These are phyloP conservation scores for Plemyria rubiginata DNA, from an alignment of 2,888 invertebrate species.

Conservation along the genomic window DNA sequence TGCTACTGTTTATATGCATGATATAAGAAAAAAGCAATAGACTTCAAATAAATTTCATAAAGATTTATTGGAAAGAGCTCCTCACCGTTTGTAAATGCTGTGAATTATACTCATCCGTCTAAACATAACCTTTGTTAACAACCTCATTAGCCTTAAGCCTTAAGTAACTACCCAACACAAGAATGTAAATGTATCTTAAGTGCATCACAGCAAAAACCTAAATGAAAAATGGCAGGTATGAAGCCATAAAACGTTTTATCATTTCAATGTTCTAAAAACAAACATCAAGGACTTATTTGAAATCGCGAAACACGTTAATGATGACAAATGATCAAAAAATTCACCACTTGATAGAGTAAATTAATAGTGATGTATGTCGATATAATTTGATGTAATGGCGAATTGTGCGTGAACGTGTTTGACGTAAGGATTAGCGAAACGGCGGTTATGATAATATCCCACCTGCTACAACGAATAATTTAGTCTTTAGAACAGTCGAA, in stretches of 20 bases:
- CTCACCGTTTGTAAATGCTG: not conserved
- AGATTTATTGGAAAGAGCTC: too few species aligned
- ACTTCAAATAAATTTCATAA: too few species aligned
- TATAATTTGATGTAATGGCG: conserved; percentile 55
- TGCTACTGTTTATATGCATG: too few species aligned
- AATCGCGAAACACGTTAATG: conserved; percentile 55
- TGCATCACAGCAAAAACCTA: conserved; percentile 37
- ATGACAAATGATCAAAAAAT: conserved; percentile 76
- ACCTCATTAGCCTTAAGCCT: conserved; percentile 48
- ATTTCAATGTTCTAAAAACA: conserved; percentile 49
- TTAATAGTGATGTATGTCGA: conserved; percentile 68
- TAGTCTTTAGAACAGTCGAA: conserved; percentile 47
- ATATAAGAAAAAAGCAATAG: too few species aligned
- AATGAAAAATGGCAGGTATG: conserved; percentile 44
- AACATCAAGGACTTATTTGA: conserved; percentile 52
- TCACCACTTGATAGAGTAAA: conserved; percentile 65
- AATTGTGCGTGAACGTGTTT: conserved; percentile 60
- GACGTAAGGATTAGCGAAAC: conserved; percentile 59
- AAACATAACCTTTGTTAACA: conserved; percentile 55
- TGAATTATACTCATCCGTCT: conserved; percentile 29
- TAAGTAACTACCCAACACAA: conserved; percentile 53
- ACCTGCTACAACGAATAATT: conserved; percentile 54
- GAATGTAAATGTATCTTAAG: conserved; percentile 45
- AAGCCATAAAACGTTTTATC: conserved; percentile 40
- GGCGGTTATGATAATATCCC: conserved; percentile 49